These are phyloP conservation scores for Linyphia triangularis DNA, from an alignment of 2,888 invertebrate genomes.

Conservation along the genomic window DNA sequence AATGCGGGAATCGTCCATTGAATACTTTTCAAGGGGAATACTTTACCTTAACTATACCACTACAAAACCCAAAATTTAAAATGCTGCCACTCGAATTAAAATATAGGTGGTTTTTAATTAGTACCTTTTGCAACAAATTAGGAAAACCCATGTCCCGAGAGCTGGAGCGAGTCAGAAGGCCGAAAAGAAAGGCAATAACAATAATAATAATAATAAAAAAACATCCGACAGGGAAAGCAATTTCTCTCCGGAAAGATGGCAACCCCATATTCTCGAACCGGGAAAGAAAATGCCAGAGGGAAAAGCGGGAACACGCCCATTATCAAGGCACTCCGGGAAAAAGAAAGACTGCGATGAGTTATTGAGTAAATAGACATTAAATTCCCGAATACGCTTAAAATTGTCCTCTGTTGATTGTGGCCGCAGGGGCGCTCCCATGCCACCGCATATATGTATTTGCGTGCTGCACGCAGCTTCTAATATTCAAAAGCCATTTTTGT, in stretches of 20 bases:
- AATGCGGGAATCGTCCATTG: too few relatives aligned
- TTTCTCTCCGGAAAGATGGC: conserved; percentile 11
- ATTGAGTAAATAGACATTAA: conserved; percentile 75
- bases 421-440: conserved; percentile 14
- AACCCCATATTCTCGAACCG: conserved; percentile 50
- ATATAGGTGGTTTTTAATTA: too few relatives aligned
- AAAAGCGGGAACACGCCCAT: conserved; percentile 44
- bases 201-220: not conserved
- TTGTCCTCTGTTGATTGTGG: conserved; percentile 74
- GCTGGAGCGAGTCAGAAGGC: not conserved
- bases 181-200: not conserved
- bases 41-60: too few relatives aligned
- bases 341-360: conserved; percentile 70
- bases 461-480: conserved; percentile 70
- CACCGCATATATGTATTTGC: conserved; percentile 46
- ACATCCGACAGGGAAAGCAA: not conserved
- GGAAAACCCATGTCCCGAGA: too few relatives aligned
- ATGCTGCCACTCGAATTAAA: too few relatives aligned
- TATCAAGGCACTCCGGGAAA: conserved; percentile 35
- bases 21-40: too few relatives aligned
- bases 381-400: conserved; percentile 73
- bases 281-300: conserved; percentile 56
- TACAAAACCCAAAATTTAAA: too few relatives aligned
- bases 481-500: conserved; percentile 47
- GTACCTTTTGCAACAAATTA: too few relatives aligned